A percentile compares a stretch with the other conserved stretches of the same genome.
These are phyloP conservation scores for Psix sp. DNA, from an alignment of 1,140 invertebrate species.

Conservation along the genomic window DNA sequence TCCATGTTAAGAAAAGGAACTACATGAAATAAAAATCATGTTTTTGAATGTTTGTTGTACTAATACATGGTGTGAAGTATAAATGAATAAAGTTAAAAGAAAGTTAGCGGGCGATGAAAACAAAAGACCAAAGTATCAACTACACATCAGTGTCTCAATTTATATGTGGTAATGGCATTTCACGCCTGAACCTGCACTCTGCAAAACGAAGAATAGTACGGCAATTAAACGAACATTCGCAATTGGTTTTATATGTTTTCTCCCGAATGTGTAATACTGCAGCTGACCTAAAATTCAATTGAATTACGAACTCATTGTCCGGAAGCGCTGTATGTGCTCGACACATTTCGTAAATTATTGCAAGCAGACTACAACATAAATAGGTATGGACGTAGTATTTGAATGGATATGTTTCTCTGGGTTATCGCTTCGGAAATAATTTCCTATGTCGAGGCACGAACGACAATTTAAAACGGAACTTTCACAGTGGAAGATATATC, in stretches of 20 bases:
- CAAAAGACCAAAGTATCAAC: too few species aligned
- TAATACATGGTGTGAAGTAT: too few species aligned
- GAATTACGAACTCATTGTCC: conserved; percentile 59
- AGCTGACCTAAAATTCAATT: conserved; percentile 60
- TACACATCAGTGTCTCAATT: conserved; percentile 5
- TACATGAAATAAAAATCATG: too few species aligned
- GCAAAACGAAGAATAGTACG: conserved; percentile 53
- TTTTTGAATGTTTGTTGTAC: too few species aligned
- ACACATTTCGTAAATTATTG: conserved; percentile 57
- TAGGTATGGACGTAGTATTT: conserved; percentile 36
- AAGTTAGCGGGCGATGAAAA: too few species aligned
- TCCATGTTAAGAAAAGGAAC: too few species aligned
- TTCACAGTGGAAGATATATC: conserved; percentile 29
- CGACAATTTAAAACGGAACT: conserved; percentile 41
- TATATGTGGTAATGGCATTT: conserved; percentile 45
- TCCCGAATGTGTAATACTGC: conserved; percentile 18
- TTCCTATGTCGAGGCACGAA: conserved; percentile 33
- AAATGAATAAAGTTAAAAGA: too few species aligned
- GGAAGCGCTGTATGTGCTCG: conserved; percentile 28
- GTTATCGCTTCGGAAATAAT: conserved; percentile 51
- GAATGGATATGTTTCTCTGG: conserved; percentile 42
- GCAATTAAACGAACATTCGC: conserved; percentile 63
- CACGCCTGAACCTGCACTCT: conserved; percentile 19
- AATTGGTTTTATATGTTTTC: conserved; percentile 54
- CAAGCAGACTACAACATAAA: conserved; percentile 37